phyloP scores from a whole-genome alignment of 2,113 vertebrate species.

The Coptodon bakossiorum region DNA sequence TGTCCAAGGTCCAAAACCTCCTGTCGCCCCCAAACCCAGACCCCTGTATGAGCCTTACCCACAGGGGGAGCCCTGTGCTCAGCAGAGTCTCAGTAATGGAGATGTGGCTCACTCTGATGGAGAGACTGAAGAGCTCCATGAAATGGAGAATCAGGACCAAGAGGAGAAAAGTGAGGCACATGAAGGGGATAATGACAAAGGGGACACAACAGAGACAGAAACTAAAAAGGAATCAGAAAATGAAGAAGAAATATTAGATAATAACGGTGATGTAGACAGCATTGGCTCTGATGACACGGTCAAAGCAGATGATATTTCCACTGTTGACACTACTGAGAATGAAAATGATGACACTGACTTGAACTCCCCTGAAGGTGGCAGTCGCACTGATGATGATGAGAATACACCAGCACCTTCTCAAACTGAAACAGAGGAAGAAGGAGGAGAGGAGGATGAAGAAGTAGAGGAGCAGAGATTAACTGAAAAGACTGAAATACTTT shows the following conservation, averaged over 20 bases:
- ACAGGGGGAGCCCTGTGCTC: conserved; percentile 44
- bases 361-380: conserved; percentile 16
- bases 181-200: not conserved
- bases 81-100: conserved; percentile 77
- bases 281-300: conserved; percentile 49
- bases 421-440: conserved; percentile 24
- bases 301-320: conserved; percentile 41
- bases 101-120: conserved; percentile 68
- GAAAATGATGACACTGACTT: conserved; percentile 52
- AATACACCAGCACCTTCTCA: not conserved
- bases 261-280: conserved; percentile 48
- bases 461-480: not conserved
- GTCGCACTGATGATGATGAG: conserved; percentile 27
- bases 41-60: conserved; percentile 60
- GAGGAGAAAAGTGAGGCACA: conserved; percentile 40
- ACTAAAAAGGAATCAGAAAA: not conserved
- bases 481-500: conserved; percentile 21
- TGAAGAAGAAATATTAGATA: conserved; percentile 4
- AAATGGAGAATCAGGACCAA: conserved; percentile 39
- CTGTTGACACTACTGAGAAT: conserved; percentile 40
- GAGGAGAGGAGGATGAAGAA: conserved; percentile 12
- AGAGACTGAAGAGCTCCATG: conserved; percentile 43
- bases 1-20: conserved; percentile 83
- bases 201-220: conserved; percentile 3
- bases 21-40: conserved; percentile 87